phyloP scores from a whole-genome alignment of 2,888 invertebrate species.

The Cephus pygmeus region DNA sequence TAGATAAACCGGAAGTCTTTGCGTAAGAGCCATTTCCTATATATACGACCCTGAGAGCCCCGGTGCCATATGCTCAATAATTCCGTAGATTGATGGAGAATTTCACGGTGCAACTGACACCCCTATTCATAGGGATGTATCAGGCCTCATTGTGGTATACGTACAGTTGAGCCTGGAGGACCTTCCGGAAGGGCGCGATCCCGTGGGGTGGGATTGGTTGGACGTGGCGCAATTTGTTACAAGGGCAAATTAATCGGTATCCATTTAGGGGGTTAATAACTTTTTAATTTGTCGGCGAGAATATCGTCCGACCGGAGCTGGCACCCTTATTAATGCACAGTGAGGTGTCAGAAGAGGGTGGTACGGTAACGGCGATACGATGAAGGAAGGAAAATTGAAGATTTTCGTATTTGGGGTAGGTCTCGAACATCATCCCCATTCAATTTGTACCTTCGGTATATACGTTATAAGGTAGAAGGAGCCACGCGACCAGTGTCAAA shows the following conservation, averaged over 20 bases:
- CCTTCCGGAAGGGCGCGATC: not conserved
- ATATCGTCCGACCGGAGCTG: not conserved
- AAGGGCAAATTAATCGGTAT: constrained; percentile 43
- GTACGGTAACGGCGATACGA: not conserved
- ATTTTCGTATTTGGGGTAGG: too few species aligned
- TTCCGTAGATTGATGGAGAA: constrained; percentile 54
- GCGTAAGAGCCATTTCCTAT: not conserved
- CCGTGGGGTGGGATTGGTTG: constrained; percentile 13
- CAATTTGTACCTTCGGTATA: too few species aligned
- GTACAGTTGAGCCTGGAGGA: constrained; percentile 5
- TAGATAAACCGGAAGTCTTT: constrained; percentile 2
- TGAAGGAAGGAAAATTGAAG: not conserved
- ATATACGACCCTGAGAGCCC: not conserved
- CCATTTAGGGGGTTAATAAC: constrained; percentile 43
- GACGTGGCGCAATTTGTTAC: constrained; percentile 26
- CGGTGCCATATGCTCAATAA: constrained; percentile 50
- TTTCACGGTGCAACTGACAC: constrained; percentile 61
- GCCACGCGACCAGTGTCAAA: constrained; percentile 51
- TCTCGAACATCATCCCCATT: too few species aligned
- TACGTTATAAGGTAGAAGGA: constrained; percentile 1
- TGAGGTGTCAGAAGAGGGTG: not conserved
- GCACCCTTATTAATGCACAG: not conserved
- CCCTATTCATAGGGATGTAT: constrained; percentile 22
- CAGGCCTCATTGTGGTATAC: not conserved
- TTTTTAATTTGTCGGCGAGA: constrained; percentile 41